These are phyloP conservation scores for Atta colombica DNA, from an alignment of 1,140 invertebrate genomes.

Conservation along the genomic window DNA sequence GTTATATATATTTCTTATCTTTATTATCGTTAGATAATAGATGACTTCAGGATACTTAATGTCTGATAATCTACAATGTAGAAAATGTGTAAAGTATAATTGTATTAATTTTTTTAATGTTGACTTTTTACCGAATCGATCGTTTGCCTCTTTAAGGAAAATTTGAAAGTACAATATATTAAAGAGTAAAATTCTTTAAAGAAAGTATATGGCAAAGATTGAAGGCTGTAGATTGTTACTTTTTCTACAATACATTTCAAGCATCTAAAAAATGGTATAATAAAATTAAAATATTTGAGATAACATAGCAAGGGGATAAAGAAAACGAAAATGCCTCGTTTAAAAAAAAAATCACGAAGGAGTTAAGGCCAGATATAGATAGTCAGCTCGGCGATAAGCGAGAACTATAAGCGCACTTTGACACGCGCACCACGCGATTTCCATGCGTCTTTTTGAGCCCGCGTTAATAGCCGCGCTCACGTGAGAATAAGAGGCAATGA, in stretches of 20 bases:
- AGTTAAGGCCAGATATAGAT: neutral
- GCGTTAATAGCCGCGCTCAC: slow-evolving; percentile 61
- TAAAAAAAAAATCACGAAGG: slow-evolving; percentile 22
- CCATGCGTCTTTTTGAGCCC: slow-evolving; percentile 36
- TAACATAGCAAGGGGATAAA: slow-evolving; percentile 18
- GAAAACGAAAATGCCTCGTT: slow-evolving; percentile 22
- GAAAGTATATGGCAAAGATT: neutral
- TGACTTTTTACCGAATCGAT: neutral
- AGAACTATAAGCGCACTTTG: neutral
- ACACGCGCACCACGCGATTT: neutral
- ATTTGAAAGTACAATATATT: too few relatives aligned
- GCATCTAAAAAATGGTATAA: neutral
- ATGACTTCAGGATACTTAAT: too few relatives aligned
- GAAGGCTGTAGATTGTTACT: neutral
- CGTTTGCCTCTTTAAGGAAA: neutral
- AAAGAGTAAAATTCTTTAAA: neutral
- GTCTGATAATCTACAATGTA: neutral
- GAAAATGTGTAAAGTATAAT: neutral
- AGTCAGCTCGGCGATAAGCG: slow-evolving; percentile 42
- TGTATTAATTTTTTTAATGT: neutral
- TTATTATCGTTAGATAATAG: too few relatives aligned
- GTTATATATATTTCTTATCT: neutral
- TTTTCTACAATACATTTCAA: neutral
- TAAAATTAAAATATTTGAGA: slow-evolving; percentile 20
- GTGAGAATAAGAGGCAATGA: slow-evolving; percentile 73